These are phyloP conservation scores for Larimichthys crocea DNA, from an alignment of 2,113 vertebrate species.

Conservation along the genomic window DNA sequence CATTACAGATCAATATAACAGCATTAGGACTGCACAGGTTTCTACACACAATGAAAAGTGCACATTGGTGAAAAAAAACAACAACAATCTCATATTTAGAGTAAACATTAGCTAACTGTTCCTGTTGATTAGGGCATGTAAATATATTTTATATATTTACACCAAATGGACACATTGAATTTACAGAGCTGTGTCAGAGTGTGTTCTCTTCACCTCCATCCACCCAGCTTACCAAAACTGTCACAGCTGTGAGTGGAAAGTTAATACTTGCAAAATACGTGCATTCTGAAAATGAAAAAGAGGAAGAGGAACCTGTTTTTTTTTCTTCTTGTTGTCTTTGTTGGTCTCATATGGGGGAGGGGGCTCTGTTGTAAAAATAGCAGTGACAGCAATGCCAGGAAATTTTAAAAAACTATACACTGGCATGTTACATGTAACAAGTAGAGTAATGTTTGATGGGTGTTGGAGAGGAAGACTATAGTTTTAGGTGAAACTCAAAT, in stretches of 20 bases:
- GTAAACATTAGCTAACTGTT: not conserved
- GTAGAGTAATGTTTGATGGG: no score
- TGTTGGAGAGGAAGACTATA: no score
- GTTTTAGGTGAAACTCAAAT: not conserved
- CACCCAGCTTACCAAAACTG: conserved; percentile 1
- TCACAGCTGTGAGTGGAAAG: conserved; percentile 77
- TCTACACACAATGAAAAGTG: conserved; percentile 27
- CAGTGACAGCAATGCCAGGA: conserved; percentile 40
- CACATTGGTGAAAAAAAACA: not conserved
- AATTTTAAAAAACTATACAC: conserved; percentile 16
- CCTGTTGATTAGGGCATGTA: not conserved
- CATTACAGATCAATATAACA: conserved; percentile 44
- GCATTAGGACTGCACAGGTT: conserved; percentile 9
- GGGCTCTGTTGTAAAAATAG: conserved; percentile 47
- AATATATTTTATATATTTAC: not conserved
- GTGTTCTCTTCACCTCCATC: conserved; percentile 8
- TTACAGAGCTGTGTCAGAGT: not conserved
- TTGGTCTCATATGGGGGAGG: not conserved
- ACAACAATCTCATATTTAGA: not conserved
- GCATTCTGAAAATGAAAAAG: conserved; percentile 75
- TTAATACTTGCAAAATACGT: conserved; percentile 80
- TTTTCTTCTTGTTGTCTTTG: conserved; percentile 2
- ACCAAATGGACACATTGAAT: not conserved
- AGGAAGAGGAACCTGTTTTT: conserved; percentile 75
- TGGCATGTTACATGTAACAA: not conserved